Evolutionary conservation across 2,888 invertebrate species (phyloP), one percentile per base, ranked within the genome.

Genomic region (Melolontha melolontha): DNA sequence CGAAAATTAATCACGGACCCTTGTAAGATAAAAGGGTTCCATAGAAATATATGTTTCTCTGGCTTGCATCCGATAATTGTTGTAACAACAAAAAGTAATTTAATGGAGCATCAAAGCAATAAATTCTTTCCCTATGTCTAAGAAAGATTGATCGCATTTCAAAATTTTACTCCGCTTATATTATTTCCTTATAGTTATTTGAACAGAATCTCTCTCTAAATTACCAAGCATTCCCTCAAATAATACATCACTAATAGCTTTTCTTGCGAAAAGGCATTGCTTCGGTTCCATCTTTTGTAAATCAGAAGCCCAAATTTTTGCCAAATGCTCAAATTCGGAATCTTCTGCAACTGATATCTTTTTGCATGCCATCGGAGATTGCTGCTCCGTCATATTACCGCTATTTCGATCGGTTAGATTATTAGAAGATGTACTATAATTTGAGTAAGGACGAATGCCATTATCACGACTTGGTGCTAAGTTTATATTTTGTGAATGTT

Each of bases 231-330:
- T 83, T 17, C 81, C 84, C 71, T 84, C 84, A 71, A 84, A 84
- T 16, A 85, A 73, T 68, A 85, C 81, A 70, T 85, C 84, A 71
- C 83, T 83, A 34, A 85, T 75, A 34, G 83, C 76, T 74, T 84
- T 85, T 70, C 84, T 83, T 5, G 85, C 84, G 69, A 83, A 81
- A 70, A 84, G 79, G 75, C 83, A 80, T 76, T 85, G 84, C 66
- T 82, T 80, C 12, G 81, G 67, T 66, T 80, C 75, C 83, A 85
- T 81, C 71, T 80, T 81, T 66, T 82, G 77, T n/a, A 84, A 75
- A 75, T 85, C 83, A 2, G 81, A 79, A 10, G 84, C 83, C 70
- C 84, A 84, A 8, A 34, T n/a, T 40, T 14, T 14, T n/a, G 84
- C 83, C 66, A 84, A 79, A 17, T 83, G 81, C 66, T 83, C 81